Conservation (phyloP, 2,888 invertebrate genomes). For the Hipparchia sbordonii region DNA sequence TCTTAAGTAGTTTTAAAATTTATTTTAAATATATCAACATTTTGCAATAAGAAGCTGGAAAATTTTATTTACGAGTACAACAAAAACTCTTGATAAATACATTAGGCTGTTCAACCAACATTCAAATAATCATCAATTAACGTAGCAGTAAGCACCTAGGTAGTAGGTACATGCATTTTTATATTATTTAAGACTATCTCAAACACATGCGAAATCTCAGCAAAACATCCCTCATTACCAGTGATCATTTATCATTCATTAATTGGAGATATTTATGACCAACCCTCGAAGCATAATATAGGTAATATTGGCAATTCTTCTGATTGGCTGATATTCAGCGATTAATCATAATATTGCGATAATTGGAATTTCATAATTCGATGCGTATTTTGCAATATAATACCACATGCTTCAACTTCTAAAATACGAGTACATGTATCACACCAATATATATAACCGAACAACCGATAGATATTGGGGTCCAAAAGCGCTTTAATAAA, state of each 20-base stretch:
- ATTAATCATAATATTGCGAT: background rate
- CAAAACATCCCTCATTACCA: background rate
- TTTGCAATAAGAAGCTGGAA: conserved; percentile 41
- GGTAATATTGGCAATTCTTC: background rate
- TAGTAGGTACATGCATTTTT: conserved; percentile 18
- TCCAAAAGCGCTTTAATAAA: background rate
- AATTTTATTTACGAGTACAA: conserved; percentile 51
- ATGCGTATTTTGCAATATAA: background rate
- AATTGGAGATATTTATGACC: too few relatives aligned
- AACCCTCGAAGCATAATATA: too few relatives aligned
- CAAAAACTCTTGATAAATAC: conserved; percentile 51
- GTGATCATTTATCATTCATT: background rate
- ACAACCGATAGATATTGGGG: background rate
- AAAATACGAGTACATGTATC: too few relatives aligned
- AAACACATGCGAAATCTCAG: conserved; percentile 12
- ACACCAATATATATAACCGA: background rate
- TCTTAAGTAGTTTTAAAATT: conserved; percentile 14
- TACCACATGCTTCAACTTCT: background rate
- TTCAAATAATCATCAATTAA: conserved; percentile 25
- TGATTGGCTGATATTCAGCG: background rate
- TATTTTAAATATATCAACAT: conserved; percentile 29
- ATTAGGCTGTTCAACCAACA: conserved; percentile 45
- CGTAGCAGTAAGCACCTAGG: conserved; percentile 9
- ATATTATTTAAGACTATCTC: conserved; percentile 13
- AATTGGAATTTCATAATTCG: background rate